Base-by-base conservation (phyloP, 1,140 invertebrate species). In the Trichogramma pretiosum region DNA sequence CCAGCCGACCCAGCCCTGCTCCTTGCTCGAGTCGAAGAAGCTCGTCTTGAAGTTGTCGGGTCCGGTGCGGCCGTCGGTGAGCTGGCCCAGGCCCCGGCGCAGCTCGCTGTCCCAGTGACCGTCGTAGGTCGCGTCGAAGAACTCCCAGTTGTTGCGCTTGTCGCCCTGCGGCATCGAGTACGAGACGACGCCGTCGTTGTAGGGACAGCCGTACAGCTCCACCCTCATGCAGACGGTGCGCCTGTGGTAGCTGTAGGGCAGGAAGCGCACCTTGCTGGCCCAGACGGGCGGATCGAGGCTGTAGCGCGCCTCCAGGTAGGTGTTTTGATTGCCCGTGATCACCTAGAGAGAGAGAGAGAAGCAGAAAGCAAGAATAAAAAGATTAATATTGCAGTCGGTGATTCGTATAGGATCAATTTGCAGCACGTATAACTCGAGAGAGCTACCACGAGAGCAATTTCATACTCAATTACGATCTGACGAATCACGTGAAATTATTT, bases 61-160 rank as follows among this genome's bases (percentile, higher is more conserved):
- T 2, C 85, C 84, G 33, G 68, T 71, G 33, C 72, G 73, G 17
- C 84, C 84, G 62, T 95, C 90, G 14, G 83, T 85, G 44, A 96
- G 74, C 62, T 90, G 85, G n/a, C 93, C 93, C 3, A 95, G 70
- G 16, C 92, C 92, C 35, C 82, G 77, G 13, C 76, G 69, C 52
- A 83, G 67, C 57, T 78, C 75, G 3, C 77, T 79, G 48, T 82
- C 78, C 75, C 87, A 84, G 45, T 82, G 76, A 2, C 94, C 93
- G 68, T 98, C 94, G 71, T 96, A 98, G 28, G 85, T 88, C 54
- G 85, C 81, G 67, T 98, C 94, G 50, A 84, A 87, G 33, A 96
- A 80, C 65, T 94, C 87, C 56, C 89, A 81, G 55, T 84, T 80
- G 39, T 83, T 85, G n/a, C 84, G 76, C 60, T 80, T 77, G 52